Evolutionary conservation across 2,797 vertebrate species (phyloP).

Genomic region (Myiotriccus ornatus): DNA sequence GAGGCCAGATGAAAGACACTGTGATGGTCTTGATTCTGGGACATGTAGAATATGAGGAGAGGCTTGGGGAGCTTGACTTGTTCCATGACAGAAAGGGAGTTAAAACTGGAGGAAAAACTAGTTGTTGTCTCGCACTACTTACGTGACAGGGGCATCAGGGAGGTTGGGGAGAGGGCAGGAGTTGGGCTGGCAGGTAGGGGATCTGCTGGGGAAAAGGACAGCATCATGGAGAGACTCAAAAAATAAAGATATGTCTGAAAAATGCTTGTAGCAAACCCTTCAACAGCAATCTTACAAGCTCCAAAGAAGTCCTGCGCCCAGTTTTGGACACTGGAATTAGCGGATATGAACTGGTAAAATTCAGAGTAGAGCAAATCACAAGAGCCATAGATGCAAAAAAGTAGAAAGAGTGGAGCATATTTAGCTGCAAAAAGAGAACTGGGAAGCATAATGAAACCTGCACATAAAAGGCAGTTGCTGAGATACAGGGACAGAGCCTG

Average conservation of each 20-base stretch:
- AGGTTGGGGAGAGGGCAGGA: not conserved
- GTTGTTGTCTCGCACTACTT: not conserved
- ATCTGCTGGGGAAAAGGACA: not conserved
- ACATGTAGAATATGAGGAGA: not conserved
- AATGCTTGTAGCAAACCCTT: not conserved
- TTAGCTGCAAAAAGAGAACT: not conserved
- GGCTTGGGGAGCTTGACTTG: not conserved
- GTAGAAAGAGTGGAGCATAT: not conserved
- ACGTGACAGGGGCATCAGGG: rapidly evolving
- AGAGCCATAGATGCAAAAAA: not conserved
- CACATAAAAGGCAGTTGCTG: not conserved
- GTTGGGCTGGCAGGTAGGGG: not conserved
- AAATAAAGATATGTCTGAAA: not conserved
- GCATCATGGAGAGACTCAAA: not conserved
- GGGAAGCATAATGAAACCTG: not conserved
- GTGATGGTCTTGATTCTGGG: not conserved
- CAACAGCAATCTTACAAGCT: not conserved
- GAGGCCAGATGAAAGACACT: not conserved
- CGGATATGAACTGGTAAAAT: not conserved
- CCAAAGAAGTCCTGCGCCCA: not conserved
- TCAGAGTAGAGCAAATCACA: not conserved
- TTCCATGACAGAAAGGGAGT: not conserved
- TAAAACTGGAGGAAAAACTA: not conserved
- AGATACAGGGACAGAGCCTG: not conserved
- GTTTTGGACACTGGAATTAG: not conserved